These are phyloP conservation scores for Thripadectes ignobilis DNA, from an alignment of 2,797 vertebrate genomes.

Conservation along the genomic window DNA sequence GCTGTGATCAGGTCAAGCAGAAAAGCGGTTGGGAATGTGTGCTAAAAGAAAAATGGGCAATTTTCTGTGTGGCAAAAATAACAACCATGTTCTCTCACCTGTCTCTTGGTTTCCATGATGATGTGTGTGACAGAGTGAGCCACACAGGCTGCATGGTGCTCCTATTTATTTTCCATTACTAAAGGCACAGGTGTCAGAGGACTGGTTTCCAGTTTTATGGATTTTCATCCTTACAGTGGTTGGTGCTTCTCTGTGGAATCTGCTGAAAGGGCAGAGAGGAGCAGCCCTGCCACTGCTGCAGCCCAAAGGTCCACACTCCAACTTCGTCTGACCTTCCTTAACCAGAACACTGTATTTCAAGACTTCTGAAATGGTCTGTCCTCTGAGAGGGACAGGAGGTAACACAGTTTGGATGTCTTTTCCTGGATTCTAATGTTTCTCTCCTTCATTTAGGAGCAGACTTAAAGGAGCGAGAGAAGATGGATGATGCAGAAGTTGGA, in stretches of 20 bases:
- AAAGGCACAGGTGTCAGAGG: background rate
- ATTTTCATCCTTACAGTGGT: background rate
- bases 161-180: background rate
- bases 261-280: background rate
- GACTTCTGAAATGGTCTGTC: background rate
- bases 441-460: conserved; percentile 82
- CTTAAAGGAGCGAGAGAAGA: conserved; percentile 89
- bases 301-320: background rate
- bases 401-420: background rate
- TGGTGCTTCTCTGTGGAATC: background rate
- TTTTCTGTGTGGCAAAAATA: background rate
- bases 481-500: conserved; percentile 85
- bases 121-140: background rate
- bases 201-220: background rate
- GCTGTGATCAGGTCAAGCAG: background rate
- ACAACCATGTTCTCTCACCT: background rate
- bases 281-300: background rate
- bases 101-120: background rate
- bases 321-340: background rate
- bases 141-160: accelerated
- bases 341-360: background rate
- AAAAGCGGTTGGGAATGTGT: background rate
- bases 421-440: background rate
- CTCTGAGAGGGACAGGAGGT: background rate
- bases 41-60: background rate